Evolutionary conservation across 2,888 invertebrate species (phyloP).

Genomic region (Drosophila vallismaia): DNA sequence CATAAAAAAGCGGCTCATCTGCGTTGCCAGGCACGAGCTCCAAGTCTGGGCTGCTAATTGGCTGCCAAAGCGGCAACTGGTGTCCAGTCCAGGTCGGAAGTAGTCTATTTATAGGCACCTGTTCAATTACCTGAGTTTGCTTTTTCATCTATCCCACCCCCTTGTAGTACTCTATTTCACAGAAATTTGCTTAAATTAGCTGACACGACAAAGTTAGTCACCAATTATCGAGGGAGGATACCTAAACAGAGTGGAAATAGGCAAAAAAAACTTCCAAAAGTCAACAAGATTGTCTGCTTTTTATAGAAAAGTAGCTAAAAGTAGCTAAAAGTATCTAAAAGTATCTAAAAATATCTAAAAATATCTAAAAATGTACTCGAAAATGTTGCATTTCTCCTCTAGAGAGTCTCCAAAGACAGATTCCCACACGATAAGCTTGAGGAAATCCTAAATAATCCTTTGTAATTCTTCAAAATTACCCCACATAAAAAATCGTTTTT

Average conservation of each 20-base stretch:
- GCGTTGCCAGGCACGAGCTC: conserved; percentile 28
- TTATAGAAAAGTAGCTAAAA: background rate
- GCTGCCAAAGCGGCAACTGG: conserved; percentile 7
- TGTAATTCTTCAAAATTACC: background rate
- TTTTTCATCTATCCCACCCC: conserved; percentile 1
- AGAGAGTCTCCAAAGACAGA: background rate
- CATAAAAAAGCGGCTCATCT: background rate
- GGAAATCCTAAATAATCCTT: background rate
- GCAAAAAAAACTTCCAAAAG: background rate
- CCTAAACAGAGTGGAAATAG: too few species aligned
- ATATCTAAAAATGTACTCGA: background rate
- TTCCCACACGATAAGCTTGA: background rate
- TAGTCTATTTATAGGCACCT: conserved; percentile 29
- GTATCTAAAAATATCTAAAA: too few species aligned
- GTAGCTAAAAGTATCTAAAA: background rate
- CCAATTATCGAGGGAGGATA: background rate
- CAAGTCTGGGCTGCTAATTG: conserved; percentile 34
- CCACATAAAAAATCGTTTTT: background rate
- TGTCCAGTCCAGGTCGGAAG: conserved; percentile 18
- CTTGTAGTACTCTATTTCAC: background rate
- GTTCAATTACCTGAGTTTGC: conserved; percentile 20
- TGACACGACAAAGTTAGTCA: background rate
- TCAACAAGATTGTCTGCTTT: background rate
- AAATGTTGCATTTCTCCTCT: background rate
- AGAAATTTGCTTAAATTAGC: conserved; percentile 27